Evolutionary conservation across 2,888 invertebrate species (phyloP).

Genomic region (Aleiodes leptofemur): DNA sequence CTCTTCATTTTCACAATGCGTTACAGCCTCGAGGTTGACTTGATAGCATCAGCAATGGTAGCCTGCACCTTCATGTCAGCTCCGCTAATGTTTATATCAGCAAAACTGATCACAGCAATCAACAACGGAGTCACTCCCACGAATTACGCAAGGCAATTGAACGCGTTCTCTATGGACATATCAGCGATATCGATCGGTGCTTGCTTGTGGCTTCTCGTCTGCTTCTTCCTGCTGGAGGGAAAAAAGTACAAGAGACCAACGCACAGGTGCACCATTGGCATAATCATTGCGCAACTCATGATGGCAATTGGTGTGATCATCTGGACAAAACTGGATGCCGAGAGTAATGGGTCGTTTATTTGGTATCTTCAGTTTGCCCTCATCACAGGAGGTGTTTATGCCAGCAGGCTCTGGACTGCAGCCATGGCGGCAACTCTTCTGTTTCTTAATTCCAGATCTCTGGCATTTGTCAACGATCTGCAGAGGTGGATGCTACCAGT

Average conservation of each 20-base stretch:
- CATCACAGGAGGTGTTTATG: slow-evolving; percentile 86
- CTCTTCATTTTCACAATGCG: slow-evolving; percentile 95
- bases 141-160: slow-evolving; percentile 86
- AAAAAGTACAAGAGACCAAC: slow-evolving; percentile 88
- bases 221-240: slow-evolving; percentile 81
- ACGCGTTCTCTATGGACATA: slow-evolving; percentile 88
- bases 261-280: slow-evolving; percentile 87
- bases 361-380: slow-evolving; percentile 85
- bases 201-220: slow-evolving; percentile 86
- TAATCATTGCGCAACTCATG: slow-evolving; percentile 81
- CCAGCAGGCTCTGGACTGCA: slow-evolving; percentile 90
- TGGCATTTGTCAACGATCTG: slow-evolving; percentile 87
- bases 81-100: slow-evolving; percentile 96
- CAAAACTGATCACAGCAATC: slow-evolving; percentile 85
- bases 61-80: slow-evolving; percentile 96
- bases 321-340: slow-evolving; percentile 67
- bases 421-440: slow-evolving; percentile 88
- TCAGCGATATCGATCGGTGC: slow-evolving; percentile 87
- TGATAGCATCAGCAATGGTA: slow-evolving; percentile 96
- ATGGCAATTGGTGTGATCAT: slow-evolving; percentile 69
- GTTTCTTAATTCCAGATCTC: slow-evolving; percentile 88
- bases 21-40: slow-evolving; percentile 89
- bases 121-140: slow-evolving; percentile 77
- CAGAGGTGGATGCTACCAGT: slow-evolving; percentile 82
- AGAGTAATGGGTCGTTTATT: slow-evolving; percentile 57